Conservation (phyloP, 1,140 invertebrate species). For the Archivesica marissinica region DNA sequence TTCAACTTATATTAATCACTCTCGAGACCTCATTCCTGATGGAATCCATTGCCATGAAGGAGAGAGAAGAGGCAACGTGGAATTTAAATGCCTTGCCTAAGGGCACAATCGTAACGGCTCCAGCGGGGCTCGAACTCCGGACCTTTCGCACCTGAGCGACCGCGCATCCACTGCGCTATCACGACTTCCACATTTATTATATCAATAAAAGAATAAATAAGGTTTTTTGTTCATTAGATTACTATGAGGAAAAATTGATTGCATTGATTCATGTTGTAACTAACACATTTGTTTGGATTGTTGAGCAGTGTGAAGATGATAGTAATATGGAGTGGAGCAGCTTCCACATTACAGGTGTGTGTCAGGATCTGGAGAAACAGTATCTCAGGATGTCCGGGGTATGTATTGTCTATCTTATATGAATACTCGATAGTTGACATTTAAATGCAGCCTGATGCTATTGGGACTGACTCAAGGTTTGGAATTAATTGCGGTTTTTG, state of each 20-base stretch:
- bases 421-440: background rate
- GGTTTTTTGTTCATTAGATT: background rate
- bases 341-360: slow-evolving; percentile 95
- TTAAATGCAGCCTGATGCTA: background rate
- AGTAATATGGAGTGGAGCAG: slow-evolving; percentile 77
- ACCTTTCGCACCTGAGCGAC: too few species aligned
- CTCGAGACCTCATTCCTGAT: too few species aligned
- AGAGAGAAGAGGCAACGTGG: too few species aligned
- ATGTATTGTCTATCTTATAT: too few species aligned
- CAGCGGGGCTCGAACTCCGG: too few species aligned
- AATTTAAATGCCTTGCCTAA: too few species aligned
- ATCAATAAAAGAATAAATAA: background rate
- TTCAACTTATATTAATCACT: too few species aligned
- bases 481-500: background rate
- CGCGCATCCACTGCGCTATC: too few species aligned
- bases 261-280: background rate
- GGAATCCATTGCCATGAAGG: too few species aligned
- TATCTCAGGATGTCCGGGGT: slow-evolving; percentile 96
- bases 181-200: too few species aligned
- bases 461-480: background rate
- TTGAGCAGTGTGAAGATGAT: slow-evolving; percentile 74
- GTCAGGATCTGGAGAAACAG: slow-evolving; percentile 95
- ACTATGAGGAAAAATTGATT: background rate
- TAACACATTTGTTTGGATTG: slow-evolving; percentile 11
- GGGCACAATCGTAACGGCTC: too few species aligned